Conservation (phyloP, 64 coral and sea anemone genomes). For the Stichodactyla helianthus region DNA sequence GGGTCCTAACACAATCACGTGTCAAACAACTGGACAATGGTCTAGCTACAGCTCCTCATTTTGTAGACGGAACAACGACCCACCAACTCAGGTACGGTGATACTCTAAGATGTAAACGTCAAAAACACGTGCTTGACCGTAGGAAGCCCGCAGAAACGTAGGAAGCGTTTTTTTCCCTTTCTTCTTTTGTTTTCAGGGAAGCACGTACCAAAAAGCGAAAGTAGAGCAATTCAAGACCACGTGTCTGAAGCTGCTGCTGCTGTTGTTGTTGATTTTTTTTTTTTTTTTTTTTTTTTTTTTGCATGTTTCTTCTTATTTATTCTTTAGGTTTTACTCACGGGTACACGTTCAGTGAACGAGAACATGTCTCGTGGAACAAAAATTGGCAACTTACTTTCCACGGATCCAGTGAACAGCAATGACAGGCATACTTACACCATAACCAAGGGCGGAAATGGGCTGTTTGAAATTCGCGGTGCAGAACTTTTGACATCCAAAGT, state of each 20-base stretch:
- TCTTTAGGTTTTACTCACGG: constrained; percentile 69
- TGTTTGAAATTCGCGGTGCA: constrained; percentile 65
- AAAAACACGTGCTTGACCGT: too few relatives aligned
- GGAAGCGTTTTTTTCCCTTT: too few relatives aligned
- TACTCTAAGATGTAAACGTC: background rate
- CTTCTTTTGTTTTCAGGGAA: too few relatives aligned
- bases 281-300: too few relatives aligned
- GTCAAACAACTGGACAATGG: constrained; percentile 84
- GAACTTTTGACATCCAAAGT: constrained; percentile 43
- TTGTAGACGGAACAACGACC: constrained; percentile 89
- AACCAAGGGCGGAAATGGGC: constrained; percentile 45
- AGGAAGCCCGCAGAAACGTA: too few relatives aligned
- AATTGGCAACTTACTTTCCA: constrained; percentile 55
- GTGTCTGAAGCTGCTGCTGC: too few relatives aligned
- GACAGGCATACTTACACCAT: constrained; percentile 81
- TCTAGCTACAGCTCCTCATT: constrained; percentile 58
- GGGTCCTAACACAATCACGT: constrained; percentile 63
- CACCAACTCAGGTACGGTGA: constrained; percentile 62
- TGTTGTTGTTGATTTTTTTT: too few relatives aligned
- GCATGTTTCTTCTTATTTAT: background rate
- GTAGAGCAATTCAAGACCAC: too few relatives aligned
- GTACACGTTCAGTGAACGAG: constrained; percentile 56
- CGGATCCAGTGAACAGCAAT: constrained; percentile 63
- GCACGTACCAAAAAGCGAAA: too few relatives aligned
- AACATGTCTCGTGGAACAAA: constrained; percentile 64